Base-by-base conservation (phyloP, 2,888 invertebrate species). In the Drosophila aldrichi region DNA sequence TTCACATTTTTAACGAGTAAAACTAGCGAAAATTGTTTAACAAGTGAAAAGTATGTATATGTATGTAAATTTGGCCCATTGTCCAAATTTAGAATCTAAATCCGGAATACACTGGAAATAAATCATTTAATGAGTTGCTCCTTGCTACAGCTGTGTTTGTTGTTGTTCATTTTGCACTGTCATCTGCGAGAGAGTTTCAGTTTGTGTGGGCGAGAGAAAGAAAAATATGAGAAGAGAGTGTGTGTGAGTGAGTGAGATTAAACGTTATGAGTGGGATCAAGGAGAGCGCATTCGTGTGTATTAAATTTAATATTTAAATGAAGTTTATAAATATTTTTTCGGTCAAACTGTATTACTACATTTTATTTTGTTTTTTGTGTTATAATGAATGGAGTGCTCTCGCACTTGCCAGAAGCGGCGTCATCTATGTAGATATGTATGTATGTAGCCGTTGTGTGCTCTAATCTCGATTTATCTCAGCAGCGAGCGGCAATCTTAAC, bases 11-110 rank as follows among this genome's bases (percentile, higher is more conserved):
- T 63, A 86, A 71, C 82, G 70, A 88, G 84, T 84, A 85, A 88
- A 84, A 84, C 88, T 88, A 81, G 84, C 83, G 70, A 85, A 84
- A 88, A 84, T 85, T 85, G 81, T 81, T 80, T 65, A 74, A 82
- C 88, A 84, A 82, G 67, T 75, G 68, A 88, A 81, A 68, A 78
- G 60, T 46, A 49, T 74, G 43, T 55, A 18, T 40, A 4, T 61
- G 36, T 58, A 70, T 70, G 66, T 70, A 67, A 74, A 59, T 78
- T 78, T 78, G 79, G 70, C 58, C 70, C 58, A 78, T 77, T 77
- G 74, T 77, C 60, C 77, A 77, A 79, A 77, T 79, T 77, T 78
- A 78, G 77, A 74, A 52, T 74, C 63, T 70, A 78, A 78, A 77
- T 78, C 77, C 64, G 75, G 77, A 78, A 78, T 77, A 60, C 63